A percentile compares a stretch with the other conserved stretches of the same genome.
Evolutionary conservation across 2,888 invertebrate species (phyloP).

Genomic region (Drosophila seclusa): DNA sequence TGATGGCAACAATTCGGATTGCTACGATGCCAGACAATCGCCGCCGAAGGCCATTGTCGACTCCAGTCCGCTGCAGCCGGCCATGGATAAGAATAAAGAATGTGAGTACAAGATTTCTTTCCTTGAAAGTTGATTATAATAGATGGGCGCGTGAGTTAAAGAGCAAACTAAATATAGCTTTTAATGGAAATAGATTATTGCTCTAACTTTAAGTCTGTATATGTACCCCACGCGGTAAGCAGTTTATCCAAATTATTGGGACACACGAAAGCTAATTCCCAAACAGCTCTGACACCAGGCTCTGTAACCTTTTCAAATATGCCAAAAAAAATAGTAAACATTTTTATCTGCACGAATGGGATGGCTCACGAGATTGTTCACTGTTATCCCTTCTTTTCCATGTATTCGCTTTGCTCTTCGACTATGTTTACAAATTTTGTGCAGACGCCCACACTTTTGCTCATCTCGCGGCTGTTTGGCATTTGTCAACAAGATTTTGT

Average conservation of each 20-base stretch:
- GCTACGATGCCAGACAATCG: conserved; percentile 86
- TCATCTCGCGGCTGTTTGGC: conserved; percentile 71
- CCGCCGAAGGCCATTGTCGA: conserved; percentile 97
- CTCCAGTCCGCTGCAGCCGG: conserved; percentile 95
- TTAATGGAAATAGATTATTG: neutral
- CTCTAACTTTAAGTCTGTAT: neutral
- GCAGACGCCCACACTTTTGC: conserved; percentile 45
- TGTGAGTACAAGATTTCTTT: conserved; percentile 89
- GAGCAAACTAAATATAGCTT: neutral
- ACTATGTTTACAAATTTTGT: conserved; percentile 59
- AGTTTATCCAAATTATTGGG: neutral
- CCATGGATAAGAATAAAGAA: conserved; percentile 99
- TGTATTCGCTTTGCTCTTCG: conserved; percentile 25
- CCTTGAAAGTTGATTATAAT: neutral
- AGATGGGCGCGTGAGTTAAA: neutral
- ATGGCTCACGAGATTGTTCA: neutral
- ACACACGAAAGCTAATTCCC: neutral
- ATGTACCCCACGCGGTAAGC: neutral
- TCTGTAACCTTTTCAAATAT: neutral
- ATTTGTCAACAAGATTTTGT: conserved; percentile 68
- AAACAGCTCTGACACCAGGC: neutral
- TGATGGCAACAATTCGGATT: conserved; percentile 84
- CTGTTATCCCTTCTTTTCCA: conserved; percentile 28
- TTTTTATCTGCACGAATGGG: neutral
- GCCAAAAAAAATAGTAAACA: neutral